Evolutionary conservation across 2,888 invertebrate genomes (phyloP).

Genomic region (Sericinus montela): DNA sequence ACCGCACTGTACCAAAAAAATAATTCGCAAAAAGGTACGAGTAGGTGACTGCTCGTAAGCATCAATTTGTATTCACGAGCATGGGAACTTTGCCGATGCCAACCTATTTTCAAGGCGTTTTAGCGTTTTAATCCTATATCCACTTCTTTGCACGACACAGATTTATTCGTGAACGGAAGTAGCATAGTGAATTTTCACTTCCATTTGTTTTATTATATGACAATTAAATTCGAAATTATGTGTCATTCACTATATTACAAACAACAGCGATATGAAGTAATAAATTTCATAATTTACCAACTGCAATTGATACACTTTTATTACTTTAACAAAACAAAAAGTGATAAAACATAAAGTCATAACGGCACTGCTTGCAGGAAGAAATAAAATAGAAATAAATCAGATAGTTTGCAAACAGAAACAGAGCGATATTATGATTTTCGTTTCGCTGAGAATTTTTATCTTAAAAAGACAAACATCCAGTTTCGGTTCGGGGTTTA

Average conservation of each 20-base stretch:
- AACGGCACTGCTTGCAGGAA: neutral
- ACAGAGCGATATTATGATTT: conserved; percentile 23
- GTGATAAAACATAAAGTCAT: conserved; percentile 1
- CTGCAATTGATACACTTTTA: too few relatives aligned
- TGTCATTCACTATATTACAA: too few relatives aligned
- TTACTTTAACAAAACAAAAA: too few relatives aligned
- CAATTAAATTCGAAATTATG: too few relatives aligned
- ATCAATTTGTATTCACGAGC: conserved; percentile 63
- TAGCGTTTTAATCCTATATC: conserved; percentile 26
- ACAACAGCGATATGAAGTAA: too few relatives aligned
- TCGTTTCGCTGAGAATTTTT: conserved; percentile 29
- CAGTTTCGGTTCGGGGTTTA: conserved; percentile 43
- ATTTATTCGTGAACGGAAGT: too few relatives aligned
- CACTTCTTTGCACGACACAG: conserved; percentile 13
- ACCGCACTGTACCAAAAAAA: conserved; percentile 55
- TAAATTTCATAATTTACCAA: too few relatives aligned
- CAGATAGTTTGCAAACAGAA: conserved; percentile 31
- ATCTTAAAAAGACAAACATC: conserved; percentile 43
- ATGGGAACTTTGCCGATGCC: conserved; percentile 27
- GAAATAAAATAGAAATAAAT: conserved; percentile 11
- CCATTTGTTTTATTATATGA: too few relatives aligned
- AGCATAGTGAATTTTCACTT: too few relatives aligned
- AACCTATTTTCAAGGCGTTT: conserved; percentile 26
- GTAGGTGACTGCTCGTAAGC: conserved; percentile 58
- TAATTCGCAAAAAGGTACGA: conserved; percentile 66